phyloP scores from a whole-genome alignment of 2,113 vertebrate species.

The Platichthys flesus region DNA sequence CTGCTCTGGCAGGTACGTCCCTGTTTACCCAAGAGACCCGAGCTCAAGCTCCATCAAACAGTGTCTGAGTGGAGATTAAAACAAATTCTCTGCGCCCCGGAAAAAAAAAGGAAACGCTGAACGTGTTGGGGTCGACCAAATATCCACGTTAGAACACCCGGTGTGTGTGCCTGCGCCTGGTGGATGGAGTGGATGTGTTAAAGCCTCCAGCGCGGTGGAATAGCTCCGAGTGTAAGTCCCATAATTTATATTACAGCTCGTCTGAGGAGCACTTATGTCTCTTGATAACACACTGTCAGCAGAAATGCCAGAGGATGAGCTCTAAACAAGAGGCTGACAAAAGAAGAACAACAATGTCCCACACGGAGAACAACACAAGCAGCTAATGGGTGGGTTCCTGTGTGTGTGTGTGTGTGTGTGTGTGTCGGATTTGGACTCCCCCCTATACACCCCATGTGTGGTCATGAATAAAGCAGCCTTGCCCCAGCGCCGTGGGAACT shows the following conservation, averaged over 20 bases:
- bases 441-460: conserved; percentile 64
- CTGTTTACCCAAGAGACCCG: conserved; percentile 64
- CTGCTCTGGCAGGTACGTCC: conserved; percentile 68
- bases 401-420: conserved; percentile 39
- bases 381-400: conserved; percentile 47
- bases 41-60: conserved; percentile 52
- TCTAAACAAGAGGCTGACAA: conserved; percentile 38
- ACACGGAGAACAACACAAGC: conserved; percentile 51
- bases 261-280: conserved; percentile 42
- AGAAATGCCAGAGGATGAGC: conserved; percentile 52
- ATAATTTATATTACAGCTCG: conserved; percentile 31
- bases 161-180: background rate
- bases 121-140: conserved; percentile 10
- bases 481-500: conserved; percentile 74
- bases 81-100: conserved; percentile 31
- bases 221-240: conserved; percentile 9
- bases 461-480: conserved; percentile 57
- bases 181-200: conserved; percentile 30
- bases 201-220: conserved; percentile 8
- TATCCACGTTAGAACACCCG: conserved; percentile 2
- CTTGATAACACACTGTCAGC: conserved; percentile 41
- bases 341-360: conserved; percentile 27
- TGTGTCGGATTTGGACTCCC: conserved; percentile 40
- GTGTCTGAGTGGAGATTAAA: conserved; percentile 57
- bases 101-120: background rate